Evolutionary conservation across 2,888 invertebrate genomes (phyloP), one percentile per base, ranked within the genome.

Genomic region (Caenorhabditis sulstoni): DNA sequence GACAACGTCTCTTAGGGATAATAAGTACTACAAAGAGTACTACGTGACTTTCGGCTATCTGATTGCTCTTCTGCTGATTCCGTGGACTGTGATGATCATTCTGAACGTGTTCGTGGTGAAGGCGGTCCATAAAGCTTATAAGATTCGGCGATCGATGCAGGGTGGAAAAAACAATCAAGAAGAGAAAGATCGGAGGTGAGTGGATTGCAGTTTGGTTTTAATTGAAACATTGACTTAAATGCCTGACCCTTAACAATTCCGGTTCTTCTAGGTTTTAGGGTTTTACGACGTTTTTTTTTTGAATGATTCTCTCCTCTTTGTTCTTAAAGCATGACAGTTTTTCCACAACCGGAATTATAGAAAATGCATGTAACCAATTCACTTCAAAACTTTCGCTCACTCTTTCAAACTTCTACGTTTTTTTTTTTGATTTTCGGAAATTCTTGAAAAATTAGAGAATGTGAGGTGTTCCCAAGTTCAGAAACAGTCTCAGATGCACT

Each of bases 1-100:
- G 20, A 77, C 81, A 14, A 82, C 88, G 7, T 67, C 75, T 11
- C 79, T 88, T 9, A 78, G 88, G 37, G 71, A 81, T 20, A 81
- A 85, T 55, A 61, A 65, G 16, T 76, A 85, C 23, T 88, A 88
- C 71, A 86, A 82, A n/a, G 75, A 83, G 53, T 82, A 86, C 39
- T 86, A 87, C 77, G 83, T 84, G 57, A 87, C 81, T 14, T 87
- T 87, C 49, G 85, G 88, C 0, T 87, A 88, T 66, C 65, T 88
- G 16, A 66, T 87, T 12, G 70, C 85, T 14, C 74, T 88, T 68
- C 66, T 88, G 5, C 65, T 85, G 49, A 79, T 87, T 55, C 88
- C 88, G 1, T 88, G 88, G 83, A 66, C 85, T 29, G 76, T 85
- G 11, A 88, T 88, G 81, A 88, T 88, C 23, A 78, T 86, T 18